Base-by-base conservation (phyloP, 2,113 vertebrate genomes). In the Malurus elegans region DNA sequence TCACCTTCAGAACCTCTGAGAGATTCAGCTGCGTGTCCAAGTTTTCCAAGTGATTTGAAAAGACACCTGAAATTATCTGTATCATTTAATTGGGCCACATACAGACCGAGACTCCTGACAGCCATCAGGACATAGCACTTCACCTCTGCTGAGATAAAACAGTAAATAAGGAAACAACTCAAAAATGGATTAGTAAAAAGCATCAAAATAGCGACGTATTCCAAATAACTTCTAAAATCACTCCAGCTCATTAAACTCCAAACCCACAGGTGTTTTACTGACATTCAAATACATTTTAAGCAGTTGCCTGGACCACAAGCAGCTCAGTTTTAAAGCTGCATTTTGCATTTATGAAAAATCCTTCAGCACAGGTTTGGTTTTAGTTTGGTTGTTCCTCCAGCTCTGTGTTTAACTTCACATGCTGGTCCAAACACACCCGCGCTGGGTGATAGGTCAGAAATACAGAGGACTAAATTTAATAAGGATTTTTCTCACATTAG, bases 381-480 rank as follows among this genome's bases (percentile, higher is more conserved):
- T 15, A 26, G 38, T 6, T 16, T 9, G 51, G 31, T 1, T 73
- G 34, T 3, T 93, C 42, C 58, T 54, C 57, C 45, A 92, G 54
- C 38, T 66, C 8, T 14, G 29, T 6, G 14, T 29, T 78, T 19
- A 34, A 71, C 9, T 14, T 18, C 23, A 8, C 20, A 8, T 2
- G 18, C 47, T 40, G 57, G 36, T 76, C 57, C 28, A n/a, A 83
- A 38, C 18, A 3, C 42, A 36, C 29, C 16, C 48, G 21, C 31
- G 25, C 42, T 18, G n/a, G 54, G 20, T 18, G 44, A 15, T 1
- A 19, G 0, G 0, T 15, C 47, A 51, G 6, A n/a, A 50, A 53
- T 18, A 21, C 7, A 47, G n/a, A 24, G 29, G 40, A 34, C 3
- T 34, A 8, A 32, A 72, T 8, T 65, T 23, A 78, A 67, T 54